Evolutionary conservation across 2,797 vertebrate species (phyloP).

Genomic region (Pseudocheirus occidentalis): DNA sequence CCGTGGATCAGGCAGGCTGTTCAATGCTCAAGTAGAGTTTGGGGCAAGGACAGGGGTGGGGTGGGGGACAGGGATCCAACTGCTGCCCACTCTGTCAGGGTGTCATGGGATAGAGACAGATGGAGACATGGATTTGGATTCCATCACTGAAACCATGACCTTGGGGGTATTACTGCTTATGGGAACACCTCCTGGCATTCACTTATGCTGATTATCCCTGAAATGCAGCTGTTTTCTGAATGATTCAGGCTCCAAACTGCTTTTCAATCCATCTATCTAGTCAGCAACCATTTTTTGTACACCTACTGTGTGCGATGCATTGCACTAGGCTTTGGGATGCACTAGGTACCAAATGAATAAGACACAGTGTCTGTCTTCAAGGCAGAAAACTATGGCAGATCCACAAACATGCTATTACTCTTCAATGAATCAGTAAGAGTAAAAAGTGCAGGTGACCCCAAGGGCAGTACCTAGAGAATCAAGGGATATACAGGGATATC

Average conservation of each 20-base stretch:
- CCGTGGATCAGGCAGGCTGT: constrained; percentile 51
- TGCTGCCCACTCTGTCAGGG: constrained; percentile 21
- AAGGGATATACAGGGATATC: too few relatives aligned
- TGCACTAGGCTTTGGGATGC: background rate
- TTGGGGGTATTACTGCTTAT: background rate
- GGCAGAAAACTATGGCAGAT: background rate
- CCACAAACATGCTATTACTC: background rate
- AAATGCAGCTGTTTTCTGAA: background rate
- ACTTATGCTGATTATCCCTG: background rate
- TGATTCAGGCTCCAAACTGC: background rate
- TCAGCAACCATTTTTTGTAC: background rate
- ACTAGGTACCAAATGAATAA: background rate
- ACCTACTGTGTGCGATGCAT: background rate
- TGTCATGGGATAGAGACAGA: background rate
- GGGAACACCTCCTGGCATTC: background rate
- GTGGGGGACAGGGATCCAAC: background rate
- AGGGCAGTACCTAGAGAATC: background rate
- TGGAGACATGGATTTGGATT: constrained; percentile 6
- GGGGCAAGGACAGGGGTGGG: constrained; percentile 44
- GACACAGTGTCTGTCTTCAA: background rate
- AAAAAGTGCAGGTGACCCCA: background rate
- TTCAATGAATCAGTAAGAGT: background rate
- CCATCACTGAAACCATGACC: constrained; percentile 6
- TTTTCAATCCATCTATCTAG: background rate
- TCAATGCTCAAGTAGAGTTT: constrained; percentile 60